These are phyloP conservation scores for Thera britannica DNA, from an alignment of 2,888 invertebrate genomes.

Conservation along the genomic window DNA sequence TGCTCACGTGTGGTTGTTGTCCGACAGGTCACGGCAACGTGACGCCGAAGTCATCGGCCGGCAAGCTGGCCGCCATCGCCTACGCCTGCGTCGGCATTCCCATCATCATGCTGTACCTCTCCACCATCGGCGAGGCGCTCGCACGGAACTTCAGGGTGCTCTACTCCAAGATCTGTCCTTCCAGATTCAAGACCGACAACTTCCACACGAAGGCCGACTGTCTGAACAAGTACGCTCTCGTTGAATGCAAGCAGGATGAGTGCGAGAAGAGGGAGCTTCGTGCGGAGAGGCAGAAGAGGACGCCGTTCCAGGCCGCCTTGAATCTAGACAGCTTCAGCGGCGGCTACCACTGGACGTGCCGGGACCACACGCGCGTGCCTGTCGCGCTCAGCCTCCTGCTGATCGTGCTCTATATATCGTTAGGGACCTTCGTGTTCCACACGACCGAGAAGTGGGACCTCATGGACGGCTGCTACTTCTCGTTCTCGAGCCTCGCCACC, in stretches of 20 bases:
- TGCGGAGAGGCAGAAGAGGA: slow-evolving; percentile 55
- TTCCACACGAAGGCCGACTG: slow-evolving; percentile 61
- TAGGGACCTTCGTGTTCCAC: slow-evolving; percentile 95
- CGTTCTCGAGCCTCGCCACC: slow-evolving; percentile 91
- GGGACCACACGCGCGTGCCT: slow-evolving; percentile 91
- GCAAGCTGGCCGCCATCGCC: slow-evolving; percentile 91
- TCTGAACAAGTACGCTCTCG: slow-evolving; percentile 49
- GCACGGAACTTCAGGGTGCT: slow-evolving; percentile 91
- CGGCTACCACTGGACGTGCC: slow-evolving; percentile 74
- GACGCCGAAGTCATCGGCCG: slow-evolving; percentile 91
- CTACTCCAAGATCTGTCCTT: slow-evolving; percentile 84
- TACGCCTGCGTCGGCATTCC: slow-evolving; percentile 95
- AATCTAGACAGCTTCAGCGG: slow-evolving; percentile 71
- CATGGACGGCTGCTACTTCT: slow-evolving; percentile 93
- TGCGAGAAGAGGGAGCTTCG: slow-evolving; percentile 55
- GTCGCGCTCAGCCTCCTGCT: slow-evolving; percentile 94
- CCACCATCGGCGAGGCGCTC: slow-evolving; percentile 93
- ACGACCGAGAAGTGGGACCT: slow-evolving; percentile 96
- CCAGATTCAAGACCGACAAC: slow-evolving; percentile 53
- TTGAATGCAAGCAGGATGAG: slow-evolving; percentile 52
- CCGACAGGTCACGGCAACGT: slow-evolving; percentile 92
- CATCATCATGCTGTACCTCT: slow-evolving; percentile 93
- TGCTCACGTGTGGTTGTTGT: slow-evolving; percentile 27
- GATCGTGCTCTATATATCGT: slow-evolving; percentile 93
- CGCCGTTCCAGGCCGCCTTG: slow-evolving; percentile 77